Evolutionary conservation across 2,113 vertebrate species (phyloP), one percentile per base, ranked within the genome.

Genomic region (Gambusia affinis): DNA sequence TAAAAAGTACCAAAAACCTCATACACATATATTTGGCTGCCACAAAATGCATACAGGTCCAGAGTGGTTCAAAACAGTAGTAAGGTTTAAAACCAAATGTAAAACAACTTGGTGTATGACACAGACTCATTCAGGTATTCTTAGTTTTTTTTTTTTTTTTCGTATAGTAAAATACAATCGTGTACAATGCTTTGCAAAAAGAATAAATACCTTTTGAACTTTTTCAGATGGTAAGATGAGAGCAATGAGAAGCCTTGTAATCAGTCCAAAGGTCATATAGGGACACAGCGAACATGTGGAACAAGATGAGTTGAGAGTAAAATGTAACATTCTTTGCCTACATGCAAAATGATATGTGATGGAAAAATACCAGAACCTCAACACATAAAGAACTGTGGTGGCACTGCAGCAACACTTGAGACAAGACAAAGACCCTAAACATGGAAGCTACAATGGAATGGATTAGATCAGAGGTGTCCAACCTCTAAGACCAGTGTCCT

Each of bases 21-120:
- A 60, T 5, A 72, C 10, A 60, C 47, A 44, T n/a, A 64, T 54
- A 72, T 57, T 8, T 64, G 28, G 37, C 67, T 27, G 72, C 30
- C 10, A 27, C 29, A 39, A 61, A 35, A 44, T 44, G 12, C 37
- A 39, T 12, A 42, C 11, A 15, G n/a, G 7, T 67, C 47, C 14
- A 44, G 39, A 27, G 19, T 30, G 47, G 17, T 51, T 19, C 44
- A 17, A 47, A 47, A 19, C 19, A 54, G 24, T 22, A 54, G 22
- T 8, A 1, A 54, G 47, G 47, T 22, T 22, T 51, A 6, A 0
- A 54, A n/a, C 6, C 7, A 8, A n/a, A 24, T n/a, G 8, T 8
- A 37, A n/a, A 12, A 11, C 24, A 19, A 12, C 44, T 14, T 35
- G n/a, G 24, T 1, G 15, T 27, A 11, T 14, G 35, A 65, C 10